A percentile compares a stretch with the other conserved stretches of the same genome.
These are phyloP conservation scores for Camponotus floridanus DNA, from an alignment of 1,140 invertebrate species.

Conservation along the genomic window DNA sequence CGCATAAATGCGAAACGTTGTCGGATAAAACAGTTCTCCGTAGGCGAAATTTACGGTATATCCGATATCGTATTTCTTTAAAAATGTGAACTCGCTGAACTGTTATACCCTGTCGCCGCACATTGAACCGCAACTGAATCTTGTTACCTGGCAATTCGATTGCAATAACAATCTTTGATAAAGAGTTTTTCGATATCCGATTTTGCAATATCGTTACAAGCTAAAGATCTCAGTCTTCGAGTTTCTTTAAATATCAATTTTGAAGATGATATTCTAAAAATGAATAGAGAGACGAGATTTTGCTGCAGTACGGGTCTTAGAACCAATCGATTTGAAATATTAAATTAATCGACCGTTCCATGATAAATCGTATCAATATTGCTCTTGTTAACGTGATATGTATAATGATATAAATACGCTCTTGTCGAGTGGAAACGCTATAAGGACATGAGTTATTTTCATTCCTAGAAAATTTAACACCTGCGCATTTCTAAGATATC, in stretches of 20 bases:
- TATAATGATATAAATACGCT: not conserved
- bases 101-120: not conserved
- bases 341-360: no score
- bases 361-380: not conserved
- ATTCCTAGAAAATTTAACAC: conserved; percentile 10
- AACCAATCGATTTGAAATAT: no score
- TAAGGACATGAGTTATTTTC: not conserved
- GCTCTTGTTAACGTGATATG: not conserved
- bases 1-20: not conserved
- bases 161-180: conserved; percentile 18
- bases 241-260: not conserved
- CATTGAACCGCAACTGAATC: not conserved
- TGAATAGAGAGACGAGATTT: not conserved
- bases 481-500: conserved; percentile 7
- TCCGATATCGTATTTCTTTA: conserved; percentile 21
- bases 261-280: conserved; percentile 4
- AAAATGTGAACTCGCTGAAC: not conserved
- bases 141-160: not conserved
- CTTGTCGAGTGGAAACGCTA: not conserved
- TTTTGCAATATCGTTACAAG: not conserved
- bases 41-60: not conserved
- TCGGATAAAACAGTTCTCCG: conserved; percentile 16
- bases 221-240: not conserved
- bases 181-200: no score
- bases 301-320: not conserved